phyloP scores from a whole-genome alignment of 2,888 invertebrate genomes.

The Tortricodes alternella region DNA sequence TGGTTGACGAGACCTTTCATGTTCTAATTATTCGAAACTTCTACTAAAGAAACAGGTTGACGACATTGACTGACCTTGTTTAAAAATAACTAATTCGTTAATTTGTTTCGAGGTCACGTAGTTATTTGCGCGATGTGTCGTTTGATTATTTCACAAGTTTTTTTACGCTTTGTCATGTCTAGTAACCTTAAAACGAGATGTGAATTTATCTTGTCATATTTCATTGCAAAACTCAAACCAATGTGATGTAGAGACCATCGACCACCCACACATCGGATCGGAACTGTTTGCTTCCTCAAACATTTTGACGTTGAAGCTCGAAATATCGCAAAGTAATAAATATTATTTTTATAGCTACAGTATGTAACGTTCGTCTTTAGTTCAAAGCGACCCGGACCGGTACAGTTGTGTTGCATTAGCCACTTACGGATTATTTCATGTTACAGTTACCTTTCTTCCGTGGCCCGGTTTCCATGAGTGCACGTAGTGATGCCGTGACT shows the following conservation, averaged over 20 bases:
- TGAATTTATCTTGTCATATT: no score
- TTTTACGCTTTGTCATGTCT: no score
- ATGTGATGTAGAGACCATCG: no score
- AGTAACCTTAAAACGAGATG: no score
- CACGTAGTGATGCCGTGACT: conserved; percentile 5
- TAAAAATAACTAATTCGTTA: conserved; percentile 12
- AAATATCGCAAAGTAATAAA: not conserved
- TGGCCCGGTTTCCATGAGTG: conserved; percentile 15
- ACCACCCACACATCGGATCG: not conserved
- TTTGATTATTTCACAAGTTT: not conserved
- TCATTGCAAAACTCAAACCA: no score
- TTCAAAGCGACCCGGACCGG: not conserved
- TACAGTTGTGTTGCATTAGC: not conserved
- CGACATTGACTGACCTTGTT: conserved; percentile 11
- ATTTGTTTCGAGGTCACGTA: not conserved
- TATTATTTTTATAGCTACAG: not conserved
- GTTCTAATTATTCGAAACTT: conserved; percentile 13
- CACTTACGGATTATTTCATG: conserved; percentile 20
- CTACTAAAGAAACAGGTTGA: not conserved
- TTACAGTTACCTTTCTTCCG: conserved; percentile 28
- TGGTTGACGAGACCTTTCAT: conserved; percentile 12
- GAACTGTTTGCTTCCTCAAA: not conserved
- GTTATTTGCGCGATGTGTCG: not conserved
- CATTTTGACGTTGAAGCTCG: not conserved
- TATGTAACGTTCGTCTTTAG: conserved; percentile 4